A percentile compares a stretch with the other conserved stretches of the same genome.
These are phyloP conservation scores for Choreutis nemorana DNA, from an alignment of 2,888 invertebrate genomes.

Conservation along the genomic window DNA sequence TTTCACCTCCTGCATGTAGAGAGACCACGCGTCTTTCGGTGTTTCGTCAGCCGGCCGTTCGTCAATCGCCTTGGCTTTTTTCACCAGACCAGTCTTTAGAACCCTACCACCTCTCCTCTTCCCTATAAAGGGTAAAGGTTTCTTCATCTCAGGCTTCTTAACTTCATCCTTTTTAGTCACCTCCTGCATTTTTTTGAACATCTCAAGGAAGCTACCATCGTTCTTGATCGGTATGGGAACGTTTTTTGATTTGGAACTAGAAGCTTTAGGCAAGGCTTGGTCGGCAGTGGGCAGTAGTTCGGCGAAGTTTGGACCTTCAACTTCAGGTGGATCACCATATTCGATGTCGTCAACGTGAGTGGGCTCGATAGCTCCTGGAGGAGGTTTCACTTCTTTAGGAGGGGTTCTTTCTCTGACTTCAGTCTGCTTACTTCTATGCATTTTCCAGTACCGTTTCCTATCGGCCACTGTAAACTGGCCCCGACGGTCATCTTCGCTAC, in stretches of 20 bases:
- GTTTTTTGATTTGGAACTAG: constrained; percentile 54
- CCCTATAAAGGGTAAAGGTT: constrained; percentile 69
- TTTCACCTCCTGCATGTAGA: constrained; percentile 93
- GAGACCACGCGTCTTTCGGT: constrained; percentile 90
- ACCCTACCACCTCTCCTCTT: constrained; percentile 87
- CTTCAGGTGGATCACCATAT: constrained; percentile 53
- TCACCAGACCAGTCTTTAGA: constrained; percentile 88
- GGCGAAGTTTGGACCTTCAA: constrained; percentile 54
- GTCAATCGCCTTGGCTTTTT: constrained; percentile 76
- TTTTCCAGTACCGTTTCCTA: constrained; percentile 52
- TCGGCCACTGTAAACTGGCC: constrained; percentile 58
- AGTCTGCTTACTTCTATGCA: constrained; percentile 37
- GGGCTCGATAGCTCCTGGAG: constrained; percentile 44
- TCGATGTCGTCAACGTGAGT: constrained; percentile 39
- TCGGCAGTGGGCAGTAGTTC: constrained; percentile 33
- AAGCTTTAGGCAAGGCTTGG: constrained; percentile 27
- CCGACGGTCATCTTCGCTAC: constrained; percentile 45
- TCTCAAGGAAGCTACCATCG: constrained; percentile 90
- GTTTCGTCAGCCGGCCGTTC: constrained; percentile 69
- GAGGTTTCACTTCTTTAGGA: constrained; percentile 42
- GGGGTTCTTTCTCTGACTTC: constrained; percentile 29
- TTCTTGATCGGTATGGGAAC: constrained; percentile 79
- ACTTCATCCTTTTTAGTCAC: constrained; percentile 56
- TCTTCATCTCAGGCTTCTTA: constrained; percentile 43
- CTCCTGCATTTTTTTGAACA: constrained; percentile 90